Base-by-base conservation (phyloP, 2,797 vertebrate genomes). In the Siniperca undulata region DNA sequence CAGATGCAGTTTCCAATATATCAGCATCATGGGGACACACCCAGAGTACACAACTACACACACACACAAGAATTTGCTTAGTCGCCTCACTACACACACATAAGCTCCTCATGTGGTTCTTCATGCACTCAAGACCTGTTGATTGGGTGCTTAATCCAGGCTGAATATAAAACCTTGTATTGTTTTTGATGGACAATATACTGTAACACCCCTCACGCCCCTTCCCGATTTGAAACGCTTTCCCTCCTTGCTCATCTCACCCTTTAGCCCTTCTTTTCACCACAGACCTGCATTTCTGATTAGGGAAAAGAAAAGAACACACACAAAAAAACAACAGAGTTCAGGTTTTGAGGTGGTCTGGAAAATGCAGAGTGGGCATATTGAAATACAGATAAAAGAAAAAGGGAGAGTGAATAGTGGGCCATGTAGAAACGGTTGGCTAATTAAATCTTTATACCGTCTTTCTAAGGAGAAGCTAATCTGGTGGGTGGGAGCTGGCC, bases 371-470 rank as follows among this genome's bases (percentile, higher is more conserved):
- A 95, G 92, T 89, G 89, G 92, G 88, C 88, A 94, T 92, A 94
- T 94, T 94, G 92, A 94, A 94, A 91, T 86, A 62, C 88, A 92
- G 88, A 94, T 91, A 93, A 96, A 95, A 94, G 89, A 67, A 74
- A 83, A 88, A 70, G 65, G 89, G 66, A 81, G 84, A 75, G 70
- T 90, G 92, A 94, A 93, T 83, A 73, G 87, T 78, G 58, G 78
- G 74, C 79, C 69, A 30, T 44, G 84, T 71, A 79, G 80, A 73
- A 88, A 80, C 78, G 88, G 84, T 84, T 75, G 78, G 82, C 92
- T 95, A 94, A 95, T 96, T 95, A 95, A 95, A 94, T 94, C 91
- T 94, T 94, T 94, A 91, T 92, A 87, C 84, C 86, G 86, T 90
- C 89, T 89, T 91, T 91, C 87, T 89, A 80, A 84, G 81, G 88